phyloP scores from a whole-genome alignment of 2,113 vertebrate species.

The Anthoscopus minutus region DNA sequence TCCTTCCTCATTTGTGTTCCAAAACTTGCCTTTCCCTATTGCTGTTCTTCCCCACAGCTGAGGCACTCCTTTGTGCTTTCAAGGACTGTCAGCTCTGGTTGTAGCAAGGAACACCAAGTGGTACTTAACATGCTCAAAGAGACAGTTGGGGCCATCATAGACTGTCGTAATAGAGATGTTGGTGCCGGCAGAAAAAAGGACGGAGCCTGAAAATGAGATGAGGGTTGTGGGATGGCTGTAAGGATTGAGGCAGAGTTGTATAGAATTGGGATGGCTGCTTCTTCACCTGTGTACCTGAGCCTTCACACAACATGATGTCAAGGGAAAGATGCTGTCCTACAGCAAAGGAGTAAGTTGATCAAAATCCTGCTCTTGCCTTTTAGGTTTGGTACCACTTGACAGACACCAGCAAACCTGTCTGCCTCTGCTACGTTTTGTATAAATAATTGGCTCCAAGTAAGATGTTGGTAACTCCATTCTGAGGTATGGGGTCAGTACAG shows the following conservation, averaged over 20 bases:
- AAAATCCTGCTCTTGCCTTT: not conserved
- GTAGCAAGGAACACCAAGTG: not conserved
- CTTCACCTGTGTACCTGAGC: not conserved
- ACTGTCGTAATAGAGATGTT: not conserved
- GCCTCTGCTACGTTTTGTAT: not conserved
- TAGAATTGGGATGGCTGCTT: not conserved
- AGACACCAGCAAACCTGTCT: not conserved
- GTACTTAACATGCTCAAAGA: not conserved
- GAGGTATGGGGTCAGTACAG: not conserved
- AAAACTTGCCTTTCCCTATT: not conserved
- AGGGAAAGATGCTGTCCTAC: not conserved
- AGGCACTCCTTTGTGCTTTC: not conserved
- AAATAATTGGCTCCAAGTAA: not conserved
- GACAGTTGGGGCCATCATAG: not conserved
- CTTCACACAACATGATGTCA: not conserved
- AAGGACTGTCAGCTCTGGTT: not conserved
- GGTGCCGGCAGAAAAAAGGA: not conserved
- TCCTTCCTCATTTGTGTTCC: not conserved
- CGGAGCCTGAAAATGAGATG: not conserved
- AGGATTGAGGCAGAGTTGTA: not conserved
- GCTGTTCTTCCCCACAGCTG: not conserved
- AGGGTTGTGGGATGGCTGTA: not conserved
- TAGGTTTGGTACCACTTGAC: not conserved
- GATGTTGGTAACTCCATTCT: not conserved
- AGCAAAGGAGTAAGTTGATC: not conserved